phyloP scores from a whole-genome alignment of 2,888 invertebrate species.

The Idaea aversata region DNA sequence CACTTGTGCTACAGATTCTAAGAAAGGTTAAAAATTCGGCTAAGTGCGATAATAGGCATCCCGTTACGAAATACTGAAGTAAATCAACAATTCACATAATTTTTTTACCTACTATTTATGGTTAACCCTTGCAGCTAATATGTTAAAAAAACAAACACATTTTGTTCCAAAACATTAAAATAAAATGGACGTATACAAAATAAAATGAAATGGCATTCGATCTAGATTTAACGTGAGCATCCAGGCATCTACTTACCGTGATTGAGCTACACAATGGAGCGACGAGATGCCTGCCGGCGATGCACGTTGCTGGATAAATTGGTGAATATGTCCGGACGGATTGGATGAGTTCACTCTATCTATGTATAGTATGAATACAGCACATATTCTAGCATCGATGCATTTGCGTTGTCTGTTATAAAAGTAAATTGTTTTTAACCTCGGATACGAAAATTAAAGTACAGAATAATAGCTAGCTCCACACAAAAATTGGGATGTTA shows the following conservation, averaged over 20 bases:
- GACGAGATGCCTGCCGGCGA: constrained; percentile 20
- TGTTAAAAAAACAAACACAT: neutral
- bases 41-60: too few species aligned
- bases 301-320: constrained; percentile 28
- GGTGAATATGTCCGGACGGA: constrained; percentile 24
- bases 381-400: neutral
- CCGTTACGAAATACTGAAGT: too few species aligned
- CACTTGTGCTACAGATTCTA: too few species aligned
- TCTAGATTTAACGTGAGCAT: constrained; percentile 2
- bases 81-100: too few species aligned
- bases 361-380: neutral
- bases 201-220: neutral
- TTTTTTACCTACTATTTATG: too few species aligned
- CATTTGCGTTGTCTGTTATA: neutral
- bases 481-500: too few species aligned
- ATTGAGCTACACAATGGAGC: constrained; percentile 30
- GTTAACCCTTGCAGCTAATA: too few species aligned
- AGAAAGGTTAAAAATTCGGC: too few species aligned
- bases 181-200: neutral
- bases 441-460: too few species aligned
- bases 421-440: constrained; percentile 22
- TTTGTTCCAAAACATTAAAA: neutral
- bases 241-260: constrained; percentile 1
- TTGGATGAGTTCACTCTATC: neutral
- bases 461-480: too few species aligned